phyloP scores from a whole-genome alignment of 2,888 invertebrate genomes.

The Synanthedon formicaeformis region DNA sequence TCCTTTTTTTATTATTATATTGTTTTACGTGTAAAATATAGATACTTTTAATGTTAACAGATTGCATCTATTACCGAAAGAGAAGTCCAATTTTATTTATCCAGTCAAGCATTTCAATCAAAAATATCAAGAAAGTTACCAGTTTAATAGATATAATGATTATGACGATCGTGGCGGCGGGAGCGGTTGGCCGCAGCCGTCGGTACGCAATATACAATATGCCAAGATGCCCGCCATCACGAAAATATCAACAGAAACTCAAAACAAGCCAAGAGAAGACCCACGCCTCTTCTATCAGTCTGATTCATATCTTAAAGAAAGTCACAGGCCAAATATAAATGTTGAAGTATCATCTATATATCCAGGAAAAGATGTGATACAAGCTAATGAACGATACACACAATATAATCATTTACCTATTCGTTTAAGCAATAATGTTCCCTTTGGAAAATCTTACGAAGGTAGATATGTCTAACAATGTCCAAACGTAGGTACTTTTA shows the following conservation, averaged over 20 bases:
- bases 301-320: conserved; percentile 51
- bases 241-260: conserved; percentile 28
- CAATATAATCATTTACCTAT: neutral
- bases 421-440: neutral
- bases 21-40: neutral
- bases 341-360: conserved; percentile 41
- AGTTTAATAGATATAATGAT: conserved; percentile 33
- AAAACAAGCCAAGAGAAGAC: conserved; percentile 48
- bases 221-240: conserved; percentile 23
- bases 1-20: too few species aligned
- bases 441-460: too few species aligned
- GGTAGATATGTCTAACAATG: too few species aligned
- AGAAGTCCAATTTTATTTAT: conserved; percentile 10
- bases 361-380: conserved; percentile 41
- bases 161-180: conserved; percentile 49
- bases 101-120: conserved; percentile 1
- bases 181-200: conserved; percentile 27
- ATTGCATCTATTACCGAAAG: conserved; percentile 27
- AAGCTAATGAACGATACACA: conserved; percentile 16
- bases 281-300: conserved; percentile 56
- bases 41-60: conserved; percentile 21
- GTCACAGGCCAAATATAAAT: conserved; percentile 36
- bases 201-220: conserved; percentile 27
- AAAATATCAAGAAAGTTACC: conserved; percentile 12
- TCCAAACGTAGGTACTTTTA: too few species aligned